These are phyloP conservation scores for Columba livia DNA, from an alignment of 2,113 vertebrate species.

Conservation along the genomic window DNA sequence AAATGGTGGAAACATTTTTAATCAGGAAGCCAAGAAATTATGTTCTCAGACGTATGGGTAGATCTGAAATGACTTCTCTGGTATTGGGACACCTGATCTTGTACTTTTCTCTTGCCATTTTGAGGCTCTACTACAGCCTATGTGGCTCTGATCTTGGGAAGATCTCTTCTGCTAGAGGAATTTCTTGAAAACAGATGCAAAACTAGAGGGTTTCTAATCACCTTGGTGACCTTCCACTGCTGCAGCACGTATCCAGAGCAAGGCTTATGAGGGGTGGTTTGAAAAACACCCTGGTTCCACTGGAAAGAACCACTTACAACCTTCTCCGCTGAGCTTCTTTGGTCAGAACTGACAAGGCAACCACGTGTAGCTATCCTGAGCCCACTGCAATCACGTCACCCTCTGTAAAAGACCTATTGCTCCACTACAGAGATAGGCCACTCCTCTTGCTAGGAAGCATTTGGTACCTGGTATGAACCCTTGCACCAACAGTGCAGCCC, in stretches of 20 bases:
- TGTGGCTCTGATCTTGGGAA: neutral
- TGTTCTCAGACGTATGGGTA: neutral
- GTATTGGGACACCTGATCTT: neutral
- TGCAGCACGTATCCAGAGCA: neutral
- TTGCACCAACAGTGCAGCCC: neutral
- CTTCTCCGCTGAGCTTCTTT: neutral
- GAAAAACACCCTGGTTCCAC: neutral
- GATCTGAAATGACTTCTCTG: neutral
- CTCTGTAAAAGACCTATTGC: neutral
- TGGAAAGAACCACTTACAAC: neutral
- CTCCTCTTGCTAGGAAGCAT: neutral
- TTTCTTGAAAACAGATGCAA: neutral
- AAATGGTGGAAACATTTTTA: neutral
- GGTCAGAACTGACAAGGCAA: neutral
- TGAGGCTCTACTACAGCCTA: neutral
- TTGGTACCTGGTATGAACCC: neutral
- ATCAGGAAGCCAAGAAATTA: neutral
- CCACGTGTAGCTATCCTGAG: neutral
- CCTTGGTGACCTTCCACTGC: neutral
- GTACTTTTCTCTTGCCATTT: neutral
- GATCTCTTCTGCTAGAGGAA: neutral
- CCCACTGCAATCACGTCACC: fast-evolving
- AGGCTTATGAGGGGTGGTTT: neutral
- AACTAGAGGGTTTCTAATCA: neutral
- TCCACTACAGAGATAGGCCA: neutral